Evolutionary conservation across 2,113 vertebrate species (phyloP).

Genomic region (Prionailurus viverrinus): DNA sequence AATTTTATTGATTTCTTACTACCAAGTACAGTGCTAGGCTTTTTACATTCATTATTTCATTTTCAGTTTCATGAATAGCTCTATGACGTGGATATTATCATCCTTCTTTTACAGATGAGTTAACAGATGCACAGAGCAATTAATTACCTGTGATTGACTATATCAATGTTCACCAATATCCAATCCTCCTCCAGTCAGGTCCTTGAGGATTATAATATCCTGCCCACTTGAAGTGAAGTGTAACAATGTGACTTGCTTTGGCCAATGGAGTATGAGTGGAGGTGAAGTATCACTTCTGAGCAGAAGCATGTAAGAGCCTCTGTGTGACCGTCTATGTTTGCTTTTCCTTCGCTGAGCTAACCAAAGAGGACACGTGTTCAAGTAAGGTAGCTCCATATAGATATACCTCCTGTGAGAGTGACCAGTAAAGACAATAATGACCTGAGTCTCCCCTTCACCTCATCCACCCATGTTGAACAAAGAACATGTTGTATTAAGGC

Average conservation of each 20-base stretch:
- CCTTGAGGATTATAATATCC: not conserved
- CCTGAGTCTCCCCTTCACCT: not conserved
- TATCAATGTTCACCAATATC: not conserved
- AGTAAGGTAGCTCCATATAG: not conserved
- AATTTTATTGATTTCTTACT: not conserved
- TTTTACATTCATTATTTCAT: not conserved
- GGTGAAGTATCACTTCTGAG: not conserved
- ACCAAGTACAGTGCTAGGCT: not conserved
- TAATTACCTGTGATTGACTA: not conserved
- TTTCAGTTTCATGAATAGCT: not conserved
- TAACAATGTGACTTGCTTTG: not conserved
- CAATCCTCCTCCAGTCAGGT: not conserved
- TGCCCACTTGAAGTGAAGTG: not conserved
- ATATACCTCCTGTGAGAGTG: not conserved
- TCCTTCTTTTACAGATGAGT: not conserved
- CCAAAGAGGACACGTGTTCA: not conserved
- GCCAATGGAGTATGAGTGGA: not conserved
- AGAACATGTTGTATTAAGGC: not conserved
- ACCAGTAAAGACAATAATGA: not conserved
- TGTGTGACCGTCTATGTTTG: not conserved
- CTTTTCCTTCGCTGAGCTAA: not conserved
- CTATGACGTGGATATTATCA: not conserved
- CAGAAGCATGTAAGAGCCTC: not conserved
- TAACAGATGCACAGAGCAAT: slow-evolving; percentile 17
- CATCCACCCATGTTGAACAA: not conserved